phyloP scores from a whole-genome alignment of 1,140 invertebrate species.

The Atta cephalotes region DNA sequence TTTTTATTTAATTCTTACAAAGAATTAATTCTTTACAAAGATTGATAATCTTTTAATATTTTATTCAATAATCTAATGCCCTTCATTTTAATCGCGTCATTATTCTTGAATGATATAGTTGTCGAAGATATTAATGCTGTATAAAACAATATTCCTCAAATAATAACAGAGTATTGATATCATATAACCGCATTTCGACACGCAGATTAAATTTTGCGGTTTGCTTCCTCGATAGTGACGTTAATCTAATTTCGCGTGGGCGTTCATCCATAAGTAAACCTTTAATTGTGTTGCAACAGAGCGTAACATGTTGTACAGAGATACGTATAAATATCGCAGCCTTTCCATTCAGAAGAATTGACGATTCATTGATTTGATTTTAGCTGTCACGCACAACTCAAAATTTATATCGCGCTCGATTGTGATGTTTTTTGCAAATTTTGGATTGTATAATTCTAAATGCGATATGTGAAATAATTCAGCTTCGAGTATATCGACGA shows the following conservation, averaged over 20 bases:
- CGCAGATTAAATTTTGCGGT: constrained; percentile 51
- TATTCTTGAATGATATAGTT: background rate
- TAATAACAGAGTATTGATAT: constrained; percentile 22
- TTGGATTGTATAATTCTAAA: background rate
- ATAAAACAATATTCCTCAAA: constrained; percentile 29
- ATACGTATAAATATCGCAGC: constrained; percentile 26
- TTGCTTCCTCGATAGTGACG: constrained; percentile 46
- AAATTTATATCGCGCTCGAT: constrained; percentile 6
- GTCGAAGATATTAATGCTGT: background rate
- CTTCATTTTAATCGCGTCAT: background rate
- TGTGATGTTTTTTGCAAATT: background rate
- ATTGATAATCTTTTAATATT: background rate
- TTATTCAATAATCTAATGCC: background rate
- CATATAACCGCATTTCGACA: constrained; percentile 36
- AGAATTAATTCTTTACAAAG: too few relatives aligned
- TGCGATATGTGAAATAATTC: constrained; percentile 58
- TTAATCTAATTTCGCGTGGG: constrained; percentile 54
- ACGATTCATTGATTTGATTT: constrained; percentile 47
- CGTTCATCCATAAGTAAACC: constrained; percentile 47
- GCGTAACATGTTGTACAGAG: constrained; percentile 9
- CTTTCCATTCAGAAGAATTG: constrained; percentile 39
- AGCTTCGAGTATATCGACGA: constrained; percentile 5
- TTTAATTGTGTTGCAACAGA: constrained; percentile 43
- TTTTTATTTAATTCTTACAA: too few relatives aligned
- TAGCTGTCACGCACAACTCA: constrained; percentile 3